Conservation (phyloP, 64 coral and sea anemone species). For the Actinia tenebrosa region DNA sequence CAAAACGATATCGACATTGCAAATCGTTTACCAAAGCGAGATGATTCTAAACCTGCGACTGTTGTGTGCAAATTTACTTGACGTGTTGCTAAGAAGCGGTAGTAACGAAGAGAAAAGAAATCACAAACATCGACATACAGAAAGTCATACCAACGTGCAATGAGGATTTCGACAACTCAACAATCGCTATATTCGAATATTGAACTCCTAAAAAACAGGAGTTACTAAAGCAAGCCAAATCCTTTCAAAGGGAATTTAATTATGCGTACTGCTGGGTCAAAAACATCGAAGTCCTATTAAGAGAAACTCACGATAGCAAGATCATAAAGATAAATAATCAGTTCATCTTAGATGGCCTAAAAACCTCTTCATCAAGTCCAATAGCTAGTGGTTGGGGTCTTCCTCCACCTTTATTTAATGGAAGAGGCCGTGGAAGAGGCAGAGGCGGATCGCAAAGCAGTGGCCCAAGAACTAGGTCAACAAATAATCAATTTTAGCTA, state of each 20-base stretch:
- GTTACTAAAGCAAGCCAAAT: background rate
- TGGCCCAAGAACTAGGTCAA: too few species aligned
- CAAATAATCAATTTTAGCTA: too few species aligned
- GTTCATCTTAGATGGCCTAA: too few species aligned
- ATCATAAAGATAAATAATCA: too few species aligned
- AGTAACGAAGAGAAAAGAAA: background rate
- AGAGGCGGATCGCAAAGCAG: too few species aligned
- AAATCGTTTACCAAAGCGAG: background rate
- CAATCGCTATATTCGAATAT: background rate
- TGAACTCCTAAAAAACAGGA: constrained; percentile 10
- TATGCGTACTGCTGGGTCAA: constrained; percentile 31
- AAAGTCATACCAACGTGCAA: background rate
- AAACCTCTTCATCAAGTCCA: too few species aligned
- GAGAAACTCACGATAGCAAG: background rate
- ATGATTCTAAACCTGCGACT: constrained; percentile 5
- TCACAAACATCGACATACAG: background rate
- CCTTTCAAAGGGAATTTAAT: background rate
- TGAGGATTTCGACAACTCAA: background rate
- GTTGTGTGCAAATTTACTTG: constrained; percentile 38
- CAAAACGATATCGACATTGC: constrained; percentile 4
- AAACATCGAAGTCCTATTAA: background rate
- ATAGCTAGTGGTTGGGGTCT: too few species aligned
- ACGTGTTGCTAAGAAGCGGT: constrained; percentile 24
- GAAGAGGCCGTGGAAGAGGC: too few species aligned
- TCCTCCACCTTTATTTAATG: too few species aligned